Conservation (phyloP, 2,797 vertebrate species). For the Balearica regulorum region DNA sequence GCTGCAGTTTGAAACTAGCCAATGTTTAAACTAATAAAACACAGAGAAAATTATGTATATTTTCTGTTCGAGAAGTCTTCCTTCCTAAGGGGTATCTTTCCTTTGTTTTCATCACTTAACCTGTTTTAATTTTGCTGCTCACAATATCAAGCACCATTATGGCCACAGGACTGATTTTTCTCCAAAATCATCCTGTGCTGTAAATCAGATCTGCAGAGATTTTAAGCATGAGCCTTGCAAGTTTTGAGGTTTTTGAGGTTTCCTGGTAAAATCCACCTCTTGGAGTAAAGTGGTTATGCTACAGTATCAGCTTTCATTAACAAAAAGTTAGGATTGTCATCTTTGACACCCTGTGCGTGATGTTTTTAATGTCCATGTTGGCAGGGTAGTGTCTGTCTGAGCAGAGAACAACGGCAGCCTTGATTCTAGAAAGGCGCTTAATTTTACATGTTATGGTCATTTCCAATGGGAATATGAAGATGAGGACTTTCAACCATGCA, state of each 20-base stretch:
- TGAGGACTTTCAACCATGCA: neutral
- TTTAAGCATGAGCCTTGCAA: neutral
- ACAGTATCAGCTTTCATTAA: neutral
- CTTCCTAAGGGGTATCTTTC: neutral
- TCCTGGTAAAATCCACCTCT: neutral
- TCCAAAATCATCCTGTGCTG: neutral
- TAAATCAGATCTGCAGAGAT: neutral
- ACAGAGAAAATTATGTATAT: neutral
- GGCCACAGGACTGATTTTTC: neutral
- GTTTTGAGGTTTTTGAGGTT: neutral
- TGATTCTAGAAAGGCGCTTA: neutral
- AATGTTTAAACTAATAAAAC: neutral
- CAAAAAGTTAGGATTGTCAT: neutral
- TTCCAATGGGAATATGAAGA: neutral
- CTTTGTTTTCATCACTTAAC: neutral
- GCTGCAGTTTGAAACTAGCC: neutral
- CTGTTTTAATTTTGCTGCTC: neutral
- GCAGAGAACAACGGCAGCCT: neutral
- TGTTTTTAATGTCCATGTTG: neutral
- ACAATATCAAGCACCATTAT: neutral
- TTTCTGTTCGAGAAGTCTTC: neutral
- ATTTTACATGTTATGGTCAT: neutral
- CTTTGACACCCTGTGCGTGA: rapidly evolving
- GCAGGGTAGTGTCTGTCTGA: neutral
- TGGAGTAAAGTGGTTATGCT: neutral